Conservation (phyloP, 2,797 vertebrate species). For the Sebastes iracundus region DNA sequence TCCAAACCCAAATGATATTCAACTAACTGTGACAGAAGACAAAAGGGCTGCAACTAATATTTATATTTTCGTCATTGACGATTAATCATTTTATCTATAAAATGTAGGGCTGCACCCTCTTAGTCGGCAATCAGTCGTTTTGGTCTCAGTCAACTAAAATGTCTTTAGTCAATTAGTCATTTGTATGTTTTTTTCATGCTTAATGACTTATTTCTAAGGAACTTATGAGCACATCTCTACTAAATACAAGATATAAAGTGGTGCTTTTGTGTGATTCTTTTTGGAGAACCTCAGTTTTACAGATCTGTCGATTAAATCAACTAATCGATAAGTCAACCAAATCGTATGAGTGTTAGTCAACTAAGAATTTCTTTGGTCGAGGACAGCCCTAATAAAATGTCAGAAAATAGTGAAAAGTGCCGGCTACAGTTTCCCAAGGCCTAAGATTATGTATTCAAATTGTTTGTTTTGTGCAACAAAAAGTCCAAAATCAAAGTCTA, state of each 20-base stretch:
- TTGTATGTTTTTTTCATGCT: no score
- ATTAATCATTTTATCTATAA: not conserved
- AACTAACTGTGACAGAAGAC: not conserved
- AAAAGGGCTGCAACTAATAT: not conserved
- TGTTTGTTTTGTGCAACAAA: not conserved
- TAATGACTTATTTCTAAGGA: no score
- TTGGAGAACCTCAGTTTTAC: no score
- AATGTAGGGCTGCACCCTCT: not conserved
- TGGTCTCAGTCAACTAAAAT: not conserved
- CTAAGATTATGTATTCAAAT: not conserved
- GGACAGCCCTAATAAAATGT: no score
- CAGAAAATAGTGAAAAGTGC: not conserved
- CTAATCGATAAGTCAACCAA: no score
- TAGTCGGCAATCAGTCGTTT: no score
- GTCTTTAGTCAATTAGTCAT: accelerated
- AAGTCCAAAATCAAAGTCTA: not conserved
- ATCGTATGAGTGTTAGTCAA: no score
- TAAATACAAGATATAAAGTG: no score
- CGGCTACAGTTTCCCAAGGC: not conserved
- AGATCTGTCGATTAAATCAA: no score
- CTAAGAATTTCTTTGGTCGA: no score
- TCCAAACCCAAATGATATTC: not conserved
- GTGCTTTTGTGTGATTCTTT: no score
- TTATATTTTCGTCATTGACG: not conserved
- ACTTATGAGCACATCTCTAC: accelerated